phyloP scores from a whole-genome alignment of 2,797 vertebrate species.

The Thalassophryne amazonica region DNA sequence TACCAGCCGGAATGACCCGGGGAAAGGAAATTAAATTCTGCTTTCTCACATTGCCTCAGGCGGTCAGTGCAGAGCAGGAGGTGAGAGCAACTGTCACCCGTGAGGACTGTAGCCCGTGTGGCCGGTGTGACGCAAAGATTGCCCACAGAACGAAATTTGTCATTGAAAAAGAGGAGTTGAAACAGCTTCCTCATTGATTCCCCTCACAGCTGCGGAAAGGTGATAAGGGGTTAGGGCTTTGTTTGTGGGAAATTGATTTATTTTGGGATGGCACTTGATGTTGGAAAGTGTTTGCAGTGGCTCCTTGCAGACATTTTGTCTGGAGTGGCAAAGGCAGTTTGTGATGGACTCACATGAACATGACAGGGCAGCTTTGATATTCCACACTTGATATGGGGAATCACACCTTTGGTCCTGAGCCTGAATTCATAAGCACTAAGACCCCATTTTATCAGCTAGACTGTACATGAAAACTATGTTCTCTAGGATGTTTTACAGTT shows the following conservation, averaged over 20 bases:
- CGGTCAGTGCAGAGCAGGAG: constrained; percentile 33
- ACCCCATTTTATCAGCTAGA: not conserved
- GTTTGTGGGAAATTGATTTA: constrained; percentile 65
- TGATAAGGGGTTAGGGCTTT: constrained; percentile 65
- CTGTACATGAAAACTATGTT: too few species aligned
- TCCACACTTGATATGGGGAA: constrained; percentile 4
- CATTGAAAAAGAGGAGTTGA: constrained; percentile 28
- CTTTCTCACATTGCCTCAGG: constrained; percentile 21
- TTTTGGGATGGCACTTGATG: constrained; percentile 28
- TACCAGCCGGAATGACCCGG: constrained; percentile 4
- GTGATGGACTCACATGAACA: too few species aligned
- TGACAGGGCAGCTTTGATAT: not conserved
- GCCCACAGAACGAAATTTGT: constrained; percentile 26
- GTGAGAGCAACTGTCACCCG: constrained; percentile 21
- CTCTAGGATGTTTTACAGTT: too few species aligned
- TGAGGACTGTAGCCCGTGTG: constrained; percentile 6
- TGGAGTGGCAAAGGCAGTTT: not conserved
- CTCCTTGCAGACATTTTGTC: constrained; percentile 5
- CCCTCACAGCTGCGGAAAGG: constrained; percentile 50
- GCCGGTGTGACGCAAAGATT: constrained; percentile 7
- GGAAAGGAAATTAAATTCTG: constrained; percentile 39
- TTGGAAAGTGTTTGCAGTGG: constrained; percentile 11
- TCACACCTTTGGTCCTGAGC: not conserved
- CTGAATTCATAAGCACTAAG: not conserved
- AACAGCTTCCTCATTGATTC: constrained; percentile 53